Base-by-base conservation (phyloP, 2,113 vertebrate species). In the Hyaena hyaena region DNA sequence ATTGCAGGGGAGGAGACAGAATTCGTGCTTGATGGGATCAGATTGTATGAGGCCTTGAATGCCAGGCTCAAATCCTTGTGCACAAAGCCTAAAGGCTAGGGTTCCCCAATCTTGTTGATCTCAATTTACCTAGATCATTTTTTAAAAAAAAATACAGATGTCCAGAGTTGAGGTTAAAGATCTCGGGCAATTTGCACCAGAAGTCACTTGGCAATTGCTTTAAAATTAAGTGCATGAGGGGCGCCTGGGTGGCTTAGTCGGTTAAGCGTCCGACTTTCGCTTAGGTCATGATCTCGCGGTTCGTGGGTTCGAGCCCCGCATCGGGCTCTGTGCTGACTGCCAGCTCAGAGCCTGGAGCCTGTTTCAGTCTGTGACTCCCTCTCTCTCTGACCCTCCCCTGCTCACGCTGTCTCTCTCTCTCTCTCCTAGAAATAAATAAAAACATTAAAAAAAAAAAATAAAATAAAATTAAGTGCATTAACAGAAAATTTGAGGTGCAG, bases 21-120 rank as follows among this genome's bases (percentile, higher is more conserved):
- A 74, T 7, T 28, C 0, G 0, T 17, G 10, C 5, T 28, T 4
- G 10, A 19, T 6, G 14, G 45, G 8, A 10, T 10, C 8, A 33
- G 39, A 17, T 0, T 43, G 1, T 24, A 26, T 17, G 28, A 76
- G 58, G 26, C 2, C 35, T n/a, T 79, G 61, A 87, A 63, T 10
- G 21, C 3, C 33, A 76, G 26, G 14, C 11, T 82, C 43, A 74
- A 39, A 80, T 74, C 23, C 69, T 58, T 50, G 1, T 45, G 28
- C 53, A 33, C 58, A 58, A 91, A 77, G 17, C 35, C 77, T 35
- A 39, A 43, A 61, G 9, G 5, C 58, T 58, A 63, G 17, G 9
- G 26, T 21, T 55, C 45, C 63, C 14, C 45, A 43, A 63, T 65
- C 1, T 50, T 28, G 12, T 6, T 55, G 11, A 50, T 79, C 45